Evolutionary conservation across 2,888 invertebrate species (phyloP), one percentile per base, ranked within the genome.

Genomic region (Lissocephala sabroskyi): DNA sequence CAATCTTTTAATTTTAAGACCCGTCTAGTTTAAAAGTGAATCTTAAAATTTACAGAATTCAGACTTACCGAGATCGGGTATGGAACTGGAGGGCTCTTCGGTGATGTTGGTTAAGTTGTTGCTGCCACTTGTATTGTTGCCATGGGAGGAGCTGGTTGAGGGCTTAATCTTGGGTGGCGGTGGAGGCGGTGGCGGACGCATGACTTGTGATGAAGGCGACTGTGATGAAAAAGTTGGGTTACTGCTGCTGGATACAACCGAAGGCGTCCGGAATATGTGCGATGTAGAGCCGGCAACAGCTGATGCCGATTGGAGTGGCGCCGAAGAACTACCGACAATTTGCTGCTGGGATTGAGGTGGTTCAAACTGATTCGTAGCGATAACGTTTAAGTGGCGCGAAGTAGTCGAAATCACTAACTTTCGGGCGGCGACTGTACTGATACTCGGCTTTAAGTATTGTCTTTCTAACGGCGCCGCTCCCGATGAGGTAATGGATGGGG

Each of bases 1-100:
- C n/a, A n/a, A n/a, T n/a, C n/a, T n/a, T n/a, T n/a, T n/a, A n/a
- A n/a, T n/a, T n/a, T n/a, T n/a, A n/a, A n/a, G n/a, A n/a, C n/a
- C n/a, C n/a, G n/a, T n/a, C n/a, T n/a, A n/a, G n/a, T n/a, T n/a
- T n/a, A n/a, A n/a, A n/a, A n/a, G n/a, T n/a, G n/a, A n/a, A n/a
- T n/a, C n/a, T n/a, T n/a, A n/a, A n/a, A n/a, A n/a, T n/a, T n/a
- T n/a, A 23, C 23, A 23, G 7, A 5, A 33, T 1, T 33, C 11
- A 6, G 18, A 87, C 92, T 91, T 82, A 94, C 94, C 94, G 87
- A 94, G 87, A 88, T 94, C 94, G 62, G 94, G 94, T 84, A 94
- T 94, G 71, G 94, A 94, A 86, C 93, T 93, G 65, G 93, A 92
- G 9, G 94, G 93, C 84, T 94, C 93, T 86, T 94, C 94, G 48